Percentiles rank a stretch among this genome's conserved stretches.
These are phyloP conservation scores for Scomberomorus guttatus DNA, from an alignment of 2,797 vertebrate genomes.

Conservation along the genomic window DNA sequence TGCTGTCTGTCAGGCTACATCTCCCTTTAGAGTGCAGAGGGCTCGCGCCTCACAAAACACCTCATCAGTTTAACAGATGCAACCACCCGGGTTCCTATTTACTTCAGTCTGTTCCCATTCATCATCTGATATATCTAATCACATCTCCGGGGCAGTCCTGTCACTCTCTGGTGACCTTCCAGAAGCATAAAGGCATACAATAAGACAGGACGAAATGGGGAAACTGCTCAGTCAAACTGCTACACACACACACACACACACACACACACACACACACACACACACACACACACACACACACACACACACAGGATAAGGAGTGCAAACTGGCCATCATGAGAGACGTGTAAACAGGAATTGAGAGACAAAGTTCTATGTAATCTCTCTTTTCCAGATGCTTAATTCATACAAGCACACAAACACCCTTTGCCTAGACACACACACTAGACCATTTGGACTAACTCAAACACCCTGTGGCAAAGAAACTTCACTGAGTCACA, in stretches of 20 bases:
- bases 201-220: constrained; percentile 27
- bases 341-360: constrained; percentile 81
- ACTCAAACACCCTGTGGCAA: constrained; percentile 5
- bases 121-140: constrained; percentile 56
- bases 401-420: constrained; percentile 50
- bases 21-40: neutral
- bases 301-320: constrained; percentile 73
- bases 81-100: constrained; percentile 34
- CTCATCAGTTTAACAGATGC: constrained; percentile 43
- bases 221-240: neutral
- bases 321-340: constrained; percentile 56
- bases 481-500: constrained; percentile 31
- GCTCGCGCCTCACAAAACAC: constrained; percentile 17
- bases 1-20: neutral
- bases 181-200: constrained; percentile 38
- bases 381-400: constrained; percentile 77
- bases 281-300: constrained; percentile 41
- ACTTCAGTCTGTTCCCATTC: constrained; percentile 39
- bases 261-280: constrained; percentile 30
- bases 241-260: constrained; percentile 30
- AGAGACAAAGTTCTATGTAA: constrained; percentile 80
- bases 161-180: constrained; percentile 48
- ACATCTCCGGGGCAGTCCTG: constrained; percentile 3
- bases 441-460: neutral
- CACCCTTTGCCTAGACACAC: constrained; percentile 20